Base-by-base conservation (phyloP, 2,888 invertebrate genomes). In the Erebia epiphron region DNA sequence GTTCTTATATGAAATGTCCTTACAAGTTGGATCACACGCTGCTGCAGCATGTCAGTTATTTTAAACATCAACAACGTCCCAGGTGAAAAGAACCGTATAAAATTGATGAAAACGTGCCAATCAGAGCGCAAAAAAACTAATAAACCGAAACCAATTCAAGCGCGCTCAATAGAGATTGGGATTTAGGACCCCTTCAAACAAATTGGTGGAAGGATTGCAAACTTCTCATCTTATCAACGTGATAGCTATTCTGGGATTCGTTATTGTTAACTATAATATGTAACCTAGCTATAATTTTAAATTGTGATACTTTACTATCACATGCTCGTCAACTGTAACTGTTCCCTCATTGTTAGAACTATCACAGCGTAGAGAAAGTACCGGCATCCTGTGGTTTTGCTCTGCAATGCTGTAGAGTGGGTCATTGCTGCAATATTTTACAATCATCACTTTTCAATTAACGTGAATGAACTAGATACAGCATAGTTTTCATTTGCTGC, bases 321-420 rank as follows among this genome's bases (percentile, higher is more conserved):
- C 46, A 49, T 21, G 46, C 41, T 18, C 43, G 65, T 61, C 60
- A 63, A 57, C 66, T 16, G 50, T 64, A 71, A 66, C 69, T 52
- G 72, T 69, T 67, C 72, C 72, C 69, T 62, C 69, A 72, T 72
- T 69, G 72, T 72, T 63, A 63, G 50, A 67, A 50, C 35, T 72
- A 72, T 69, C 69, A 69, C 67, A 67, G 16, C 69, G 69, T 62
- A 14, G 57, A 69, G 72, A 72, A 72, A 72, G 67, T 72, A 18
- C 26, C 56, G 43, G 46, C 58, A 67, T 64, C 67, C 63, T 72
- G 52, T 63, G 69, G 67, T 69, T 62, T 69, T 26, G 68, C 57
- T 70, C 46, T 52, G 18, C 49, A 46, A 18, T 46, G 46, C 50
- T 43, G 52, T 54, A 43, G 54, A 54, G 68, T 66, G 35, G 66